Evolutionary conservation across 2,888 invertebrate species (phyloP).

Genomic region (Tetragonisca angustula): DNA sequence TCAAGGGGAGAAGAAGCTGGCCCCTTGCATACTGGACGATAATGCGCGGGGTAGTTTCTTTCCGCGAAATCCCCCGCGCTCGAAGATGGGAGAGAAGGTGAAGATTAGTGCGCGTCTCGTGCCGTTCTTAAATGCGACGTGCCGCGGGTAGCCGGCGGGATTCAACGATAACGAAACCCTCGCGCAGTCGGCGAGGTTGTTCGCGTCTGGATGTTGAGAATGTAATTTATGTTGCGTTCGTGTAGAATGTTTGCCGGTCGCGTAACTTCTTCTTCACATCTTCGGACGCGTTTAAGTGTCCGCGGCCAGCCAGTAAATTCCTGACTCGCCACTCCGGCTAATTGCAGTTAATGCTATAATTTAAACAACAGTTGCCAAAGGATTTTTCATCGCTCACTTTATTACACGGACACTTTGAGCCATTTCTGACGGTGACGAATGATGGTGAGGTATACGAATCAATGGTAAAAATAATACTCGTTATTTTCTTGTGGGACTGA

Average conservation of each 20-base stretch:
- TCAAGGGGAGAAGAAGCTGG: conserved; percentile 5
- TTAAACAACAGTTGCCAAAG: neutral
- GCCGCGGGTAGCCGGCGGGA: conserved; percentile 38
- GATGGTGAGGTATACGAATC: too few species aligned
- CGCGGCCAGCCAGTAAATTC: conserved; percentile 16
- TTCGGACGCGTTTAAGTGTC: conserved; percentile 3
- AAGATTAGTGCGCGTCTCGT: conserved; percentile 60
- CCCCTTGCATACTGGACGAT: conserved; percentile 38
- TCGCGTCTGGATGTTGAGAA: conserved; percentile 15
- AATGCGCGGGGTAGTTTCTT: conserved; percentile 36
- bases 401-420: neutral
- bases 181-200: conserved; percentile 39
- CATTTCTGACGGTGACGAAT: neutral
- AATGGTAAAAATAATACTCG: too few species aligned
- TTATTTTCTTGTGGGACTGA: too few species aligned
- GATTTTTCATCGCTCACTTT: neutral
- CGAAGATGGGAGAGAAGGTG: conserved; percentile 40
- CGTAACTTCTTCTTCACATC: conserved; percentile 41
- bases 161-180: conserved; percentile 62
- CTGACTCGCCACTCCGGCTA: conserved; percentile 13
- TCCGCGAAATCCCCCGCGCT: conserved; percentile 34
- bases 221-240: conserved; percentile 52
- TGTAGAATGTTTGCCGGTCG: conserved; percentile 49
- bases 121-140: conserved; percentile 57
- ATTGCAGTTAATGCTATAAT: conserved; percentile 29